Conservation (phyloP, 2,888 invertebrate species). For the Eremobia ochroleuca region DNA sequence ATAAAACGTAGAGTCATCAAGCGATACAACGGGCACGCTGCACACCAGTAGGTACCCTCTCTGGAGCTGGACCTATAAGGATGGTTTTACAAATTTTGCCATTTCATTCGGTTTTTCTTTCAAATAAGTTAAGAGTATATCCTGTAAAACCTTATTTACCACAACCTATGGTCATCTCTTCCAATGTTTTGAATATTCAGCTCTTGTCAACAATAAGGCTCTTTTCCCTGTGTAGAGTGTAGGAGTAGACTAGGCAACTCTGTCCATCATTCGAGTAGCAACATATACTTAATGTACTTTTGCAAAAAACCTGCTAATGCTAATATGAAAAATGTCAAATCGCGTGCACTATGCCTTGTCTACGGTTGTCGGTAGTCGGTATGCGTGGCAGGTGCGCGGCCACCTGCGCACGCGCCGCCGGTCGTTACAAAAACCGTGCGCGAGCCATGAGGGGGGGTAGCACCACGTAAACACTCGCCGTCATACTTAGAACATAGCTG, state of each 20-base stretch:
- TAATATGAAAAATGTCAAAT: slow-evolving; percentile 71
- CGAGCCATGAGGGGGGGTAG: slow-evolving; percentile 75
- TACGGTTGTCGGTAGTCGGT: slow-evolving; percentile 78
- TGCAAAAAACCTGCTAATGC: slow-evolving; percentile 17
- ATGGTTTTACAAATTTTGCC: not conserved
- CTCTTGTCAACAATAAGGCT: not conserved
- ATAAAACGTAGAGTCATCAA: slow-evolving; percentile 74
- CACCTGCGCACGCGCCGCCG: slow-evolving; percentile 89
- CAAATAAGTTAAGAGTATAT: not conserved
- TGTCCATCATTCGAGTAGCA: not conserved
- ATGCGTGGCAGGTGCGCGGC: slow-evolving; percentile 89
- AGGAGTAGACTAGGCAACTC: not conserved
- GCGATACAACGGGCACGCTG: slow-evolving; percentile 65
- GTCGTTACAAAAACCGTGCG: slow-evolving; percentile 86
- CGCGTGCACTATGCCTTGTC: slow-evolving; percentile 82
- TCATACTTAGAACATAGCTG: slow-evolving; percentile 72
- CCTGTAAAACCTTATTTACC: not conserved
- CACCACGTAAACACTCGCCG: slow-evolving; percentile 71
- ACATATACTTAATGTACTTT: not conserved
- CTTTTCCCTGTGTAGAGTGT: not conserved
- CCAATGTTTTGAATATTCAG: not conserved
- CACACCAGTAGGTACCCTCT: not conserved
- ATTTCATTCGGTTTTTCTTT: not conserved
- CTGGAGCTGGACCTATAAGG: not conserved
- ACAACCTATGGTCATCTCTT: not conserved